Base-by-base conservation (phyloP, 2,113 vertebrate genomes). In the Parus major region DNA sequence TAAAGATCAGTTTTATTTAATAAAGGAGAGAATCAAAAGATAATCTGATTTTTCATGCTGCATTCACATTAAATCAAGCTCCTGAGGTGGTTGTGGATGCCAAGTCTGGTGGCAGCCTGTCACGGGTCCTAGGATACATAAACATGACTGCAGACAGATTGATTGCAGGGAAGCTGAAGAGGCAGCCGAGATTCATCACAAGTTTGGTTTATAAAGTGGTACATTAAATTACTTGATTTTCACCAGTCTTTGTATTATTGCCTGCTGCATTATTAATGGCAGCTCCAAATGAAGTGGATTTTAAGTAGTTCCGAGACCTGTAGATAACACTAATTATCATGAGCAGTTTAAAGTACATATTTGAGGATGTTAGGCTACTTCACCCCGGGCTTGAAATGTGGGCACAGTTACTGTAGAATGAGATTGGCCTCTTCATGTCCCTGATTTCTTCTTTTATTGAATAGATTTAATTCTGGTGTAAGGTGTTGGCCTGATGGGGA, bases 1-100 rank as follows among this genome's bases (percentile, higher is more conserved):
- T 97, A 88, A 95, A 89, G 95, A 95, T 85, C 92, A 69, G 78
- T 93, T 92, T 97, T 95, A 97, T 97, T 94, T 87, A 96, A 97
- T 97, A 96, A 96, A 95, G 86, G 93, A 91, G 68, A 92, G 63
- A 96, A 92, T 95, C 79, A 91, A 91, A 95, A 94, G 71, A 81
- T 95, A 96, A 97, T 92, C 52, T 81, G 89, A 95, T 96, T 96
- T 87, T 94, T 90, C 92, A 72, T 93, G 86, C 91, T 82, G 88
- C 72, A 70, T 91, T 96, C 75, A 2, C 73, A 70, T 89, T 90
- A 78, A 76, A 75, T 86, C 86, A 92, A 12, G 73, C 73, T 96
- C 50, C 80, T 81, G 84, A 88, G 29, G 53, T 85, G 9, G 81
- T 39, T 84, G 75, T 77, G 75, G 71, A 86, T 95, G 86, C 88